Conservation (phyloP, 2,888 invertebrate genomes). For the Lithophane leautieri region DNA sequence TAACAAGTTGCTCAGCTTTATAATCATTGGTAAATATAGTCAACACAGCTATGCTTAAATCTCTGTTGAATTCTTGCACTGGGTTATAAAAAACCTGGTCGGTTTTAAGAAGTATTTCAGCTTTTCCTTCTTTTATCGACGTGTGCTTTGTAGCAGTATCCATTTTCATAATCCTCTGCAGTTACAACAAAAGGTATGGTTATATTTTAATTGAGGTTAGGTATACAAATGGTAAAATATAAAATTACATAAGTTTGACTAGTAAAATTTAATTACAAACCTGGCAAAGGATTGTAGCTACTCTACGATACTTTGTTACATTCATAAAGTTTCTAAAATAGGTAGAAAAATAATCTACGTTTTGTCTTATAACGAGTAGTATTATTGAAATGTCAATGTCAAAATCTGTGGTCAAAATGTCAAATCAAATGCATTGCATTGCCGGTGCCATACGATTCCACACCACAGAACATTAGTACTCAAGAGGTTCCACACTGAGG, state of each 20-base stretch:
- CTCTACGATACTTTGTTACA: constrained; percentile 41
- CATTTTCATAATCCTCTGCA: constrained; percentile 78
- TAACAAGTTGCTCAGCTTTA: constrained; percentile 75
- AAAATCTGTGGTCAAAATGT: not conserved
- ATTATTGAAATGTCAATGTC: constrained; percentile 22
- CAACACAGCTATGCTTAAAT: constrained; percentile 95
- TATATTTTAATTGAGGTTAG: constrained; percentile 46
- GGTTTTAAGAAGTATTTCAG: constrained; percentile 92
- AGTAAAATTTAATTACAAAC: constrained; percentile 39
- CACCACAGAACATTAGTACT: too few species aligned
- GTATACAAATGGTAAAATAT: not conserved
- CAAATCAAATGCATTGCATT: too few species aligned
- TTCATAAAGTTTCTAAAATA: constrained; percentile 43
- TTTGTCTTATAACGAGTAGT: not conserved
- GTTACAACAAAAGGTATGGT: constrained; percentile 35
- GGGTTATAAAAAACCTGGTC: constrained; percentile 99
- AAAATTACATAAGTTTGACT: not conserved
- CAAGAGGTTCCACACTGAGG: too few species aligned
- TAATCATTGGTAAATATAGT: constrained; percentile 91
- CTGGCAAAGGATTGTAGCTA: constrained; percentile 43
- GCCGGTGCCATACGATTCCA: too few species aligned
- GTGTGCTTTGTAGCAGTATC: constrained; percentile 72
- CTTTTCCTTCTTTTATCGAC: constrained; percentile 94
- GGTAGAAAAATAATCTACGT: not conserved
- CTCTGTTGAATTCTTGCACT: constrained; percentile 99